phyloP scores from a whole-genome alignment of 2,797 vertebrate genomes.

The Sebastes wilsoni region DNA sequence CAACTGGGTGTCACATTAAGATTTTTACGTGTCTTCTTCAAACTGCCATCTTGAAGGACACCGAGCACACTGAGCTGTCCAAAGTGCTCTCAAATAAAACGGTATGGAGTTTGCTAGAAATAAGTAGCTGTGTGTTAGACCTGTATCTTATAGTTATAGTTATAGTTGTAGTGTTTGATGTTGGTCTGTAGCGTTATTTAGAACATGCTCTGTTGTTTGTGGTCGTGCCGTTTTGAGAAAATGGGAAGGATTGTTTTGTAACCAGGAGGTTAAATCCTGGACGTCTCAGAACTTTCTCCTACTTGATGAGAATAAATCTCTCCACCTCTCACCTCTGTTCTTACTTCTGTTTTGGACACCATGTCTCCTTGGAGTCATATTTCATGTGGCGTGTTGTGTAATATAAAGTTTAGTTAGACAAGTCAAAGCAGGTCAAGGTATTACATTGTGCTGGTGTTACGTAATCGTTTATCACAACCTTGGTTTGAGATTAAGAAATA shows the following conservation, averaged over 20 bases:
- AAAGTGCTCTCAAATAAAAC: conserved; percentile 72
- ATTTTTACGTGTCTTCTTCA: conserved; percentile 41
- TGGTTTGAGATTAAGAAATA: conserved; percentile 27
- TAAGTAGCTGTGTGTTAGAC: conserved; percentile 31
- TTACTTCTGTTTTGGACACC: background rate
- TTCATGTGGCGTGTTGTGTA: background rate
- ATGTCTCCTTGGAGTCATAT: background rate
- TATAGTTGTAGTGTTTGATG: conserved; percentile 15
- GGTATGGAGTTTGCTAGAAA: conserved; percentile 58
- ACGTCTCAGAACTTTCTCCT: background rate
- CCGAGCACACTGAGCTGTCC: conserved; percentile 62
- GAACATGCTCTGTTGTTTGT: background rate
- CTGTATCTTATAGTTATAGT: conserved; percentile 20
- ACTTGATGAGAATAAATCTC: background rate
- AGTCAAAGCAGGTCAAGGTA: conserved; percentile 41
- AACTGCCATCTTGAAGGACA: conserved; percentile 63
- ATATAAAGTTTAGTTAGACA: conserved; percentile 3
- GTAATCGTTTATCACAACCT: conserved; percentile 11
- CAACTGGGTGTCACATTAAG: conserved; percentile 10
- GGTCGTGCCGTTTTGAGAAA: background rate
- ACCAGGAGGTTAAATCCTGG: background rate
- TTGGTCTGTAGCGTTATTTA: conserved; percentile 15
- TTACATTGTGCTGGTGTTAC: background rate
- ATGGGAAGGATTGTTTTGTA: background rate
- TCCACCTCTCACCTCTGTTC: background rate